Evolutionary conservation across 2,888 invertebrate species (phyloP).

Genomic region (Tribolium freemani): DNA sequence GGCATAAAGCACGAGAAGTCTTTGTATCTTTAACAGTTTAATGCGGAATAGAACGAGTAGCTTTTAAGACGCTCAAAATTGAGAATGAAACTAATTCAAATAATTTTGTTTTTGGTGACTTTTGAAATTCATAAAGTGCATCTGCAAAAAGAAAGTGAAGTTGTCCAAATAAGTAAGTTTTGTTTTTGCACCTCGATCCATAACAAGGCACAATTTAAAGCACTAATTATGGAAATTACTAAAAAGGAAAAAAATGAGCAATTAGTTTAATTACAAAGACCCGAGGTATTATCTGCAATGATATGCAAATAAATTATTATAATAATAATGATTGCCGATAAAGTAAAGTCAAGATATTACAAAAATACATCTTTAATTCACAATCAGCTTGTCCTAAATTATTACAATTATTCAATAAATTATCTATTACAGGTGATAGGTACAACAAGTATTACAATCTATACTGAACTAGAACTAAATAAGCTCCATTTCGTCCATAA

Average conservation of each 20-base stretch:
- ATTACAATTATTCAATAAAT: background rate
- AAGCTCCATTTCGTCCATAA: constrained; percentile 62
- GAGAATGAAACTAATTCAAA: background rate
- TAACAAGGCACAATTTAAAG: no score
- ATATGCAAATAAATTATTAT: background rate
- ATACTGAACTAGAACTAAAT: constrained; percentile 47
- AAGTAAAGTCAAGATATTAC: background rate
- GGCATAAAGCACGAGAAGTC: constrained; percentile 38
- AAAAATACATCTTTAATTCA: background rate
- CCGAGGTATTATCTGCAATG: no score
- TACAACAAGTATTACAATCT: background rate
- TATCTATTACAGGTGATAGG: background rate
- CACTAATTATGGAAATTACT: background rate
- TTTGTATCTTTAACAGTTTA: constrained; percentile 22
- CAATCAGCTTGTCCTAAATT: background rate
- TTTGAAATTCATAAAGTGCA: background rate
- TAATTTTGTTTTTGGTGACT: background rate
- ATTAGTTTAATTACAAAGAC: no score
- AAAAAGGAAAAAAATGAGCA: background rate
- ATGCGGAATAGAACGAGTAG: no score
- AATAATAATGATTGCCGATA: background rate
- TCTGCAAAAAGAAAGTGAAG: constrained; percentile 1
- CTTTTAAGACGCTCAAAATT: no score
- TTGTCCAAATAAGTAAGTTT: constrained; percentile 44
- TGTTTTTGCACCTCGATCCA: background rate